Evolutionary conservation across 2,113 vertebrate genomes (phyloP), one percentile per base, ranked within the genome.

Genomic region (Urocolius indicus): DNA sequence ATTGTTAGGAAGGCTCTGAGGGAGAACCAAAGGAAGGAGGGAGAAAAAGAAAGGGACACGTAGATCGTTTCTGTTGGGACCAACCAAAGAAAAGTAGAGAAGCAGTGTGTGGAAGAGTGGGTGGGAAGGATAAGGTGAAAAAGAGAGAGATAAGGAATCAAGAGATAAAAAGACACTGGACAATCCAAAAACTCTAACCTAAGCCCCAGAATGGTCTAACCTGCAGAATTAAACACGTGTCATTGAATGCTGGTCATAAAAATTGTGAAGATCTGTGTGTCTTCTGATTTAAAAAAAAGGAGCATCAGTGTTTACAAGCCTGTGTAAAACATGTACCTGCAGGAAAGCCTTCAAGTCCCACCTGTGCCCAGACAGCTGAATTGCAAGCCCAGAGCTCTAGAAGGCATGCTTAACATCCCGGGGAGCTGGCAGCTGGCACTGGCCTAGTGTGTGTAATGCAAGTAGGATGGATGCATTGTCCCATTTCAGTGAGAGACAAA

Each of bases 401-500:
- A 62, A 3, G 9, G 30, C 5, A 27, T 5, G 26, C 9, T 8
- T 36, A 85, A 55, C 54, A 59, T 2, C 67, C 34, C 0, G 0
- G 3, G 26, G 11, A 67, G n/a, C 2, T 30, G 43, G 52, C 26
- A 57, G 58, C 13, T 4, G 93, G 48, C 41, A 27, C 45, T 22
- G 36, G 49, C 69, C 32, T 52, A 38, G 34, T n/a, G 43, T 21
- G 11, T 5, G 8, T 1, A 36, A 38, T 15, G 20, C 16, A 36
- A 38, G 38, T 5, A 75, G 68, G 54, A 49, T 12, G 80, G 61
- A 51, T 66, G 67, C 52, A 67, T 4, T 38, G 69, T 45, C 68
- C 36, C 11, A 14, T 26, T 34, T 34, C 55, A 78, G 61, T 38
- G n/a, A 58, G 21, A 85, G 45, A 68, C 23, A 26, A 63, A 76